phyloP scores from a whole-genome alignment of 1,140 invertebrate species.

The Berghia stephanieae region DNA sequence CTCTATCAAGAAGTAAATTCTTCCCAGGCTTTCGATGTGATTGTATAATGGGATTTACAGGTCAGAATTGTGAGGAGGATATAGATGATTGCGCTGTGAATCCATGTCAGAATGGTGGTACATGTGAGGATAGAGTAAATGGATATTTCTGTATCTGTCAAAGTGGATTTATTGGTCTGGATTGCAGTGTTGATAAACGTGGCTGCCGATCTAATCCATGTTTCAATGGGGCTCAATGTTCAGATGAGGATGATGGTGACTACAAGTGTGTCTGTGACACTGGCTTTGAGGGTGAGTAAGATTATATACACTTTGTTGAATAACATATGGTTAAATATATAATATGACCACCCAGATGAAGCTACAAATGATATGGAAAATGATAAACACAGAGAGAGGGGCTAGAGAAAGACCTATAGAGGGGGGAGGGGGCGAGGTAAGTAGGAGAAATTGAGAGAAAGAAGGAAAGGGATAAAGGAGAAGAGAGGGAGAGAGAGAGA shows the following conservation, averaged over 20 bases:
- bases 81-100: constrained; percentile 43
- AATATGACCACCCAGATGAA: too few relatives aligned
- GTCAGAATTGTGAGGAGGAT: constrained; percentile 73
- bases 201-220: constrained; percentile 48
- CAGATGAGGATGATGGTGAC: constrained; percentile 57
- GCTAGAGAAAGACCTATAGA: too few relatives aligned
- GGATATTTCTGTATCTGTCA: constrained; percentile 42
- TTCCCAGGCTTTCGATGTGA: constrained; percentile 38
- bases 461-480: too few relatives aligned
- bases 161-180: constrained; percentile 36
- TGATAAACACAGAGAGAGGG: too few relatives aligned
- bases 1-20: too few relatives aligned
- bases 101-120: constrained; percentile 69
- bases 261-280: constrained; percentile 36
- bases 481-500: too few relatives aligned
- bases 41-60: constrained; percentile 41
- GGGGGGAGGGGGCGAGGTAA: too few relatives aligned
- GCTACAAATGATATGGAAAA: too few relatives aligned
- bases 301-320: too few relatives aligned
- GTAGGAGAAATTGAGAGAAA: too few relatives aligned
- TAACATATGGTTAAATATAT: too few relatives aligned
- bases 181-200: constrained; percentile 43
- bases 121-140: constrained; percentile 79
- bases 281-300: constrained; percentile 74
- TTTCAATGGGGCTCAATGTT: constrained; percentile 43